Conservation (phyloP, 64 coral and sea anemone species). For the Montipora cactus region DNA sequence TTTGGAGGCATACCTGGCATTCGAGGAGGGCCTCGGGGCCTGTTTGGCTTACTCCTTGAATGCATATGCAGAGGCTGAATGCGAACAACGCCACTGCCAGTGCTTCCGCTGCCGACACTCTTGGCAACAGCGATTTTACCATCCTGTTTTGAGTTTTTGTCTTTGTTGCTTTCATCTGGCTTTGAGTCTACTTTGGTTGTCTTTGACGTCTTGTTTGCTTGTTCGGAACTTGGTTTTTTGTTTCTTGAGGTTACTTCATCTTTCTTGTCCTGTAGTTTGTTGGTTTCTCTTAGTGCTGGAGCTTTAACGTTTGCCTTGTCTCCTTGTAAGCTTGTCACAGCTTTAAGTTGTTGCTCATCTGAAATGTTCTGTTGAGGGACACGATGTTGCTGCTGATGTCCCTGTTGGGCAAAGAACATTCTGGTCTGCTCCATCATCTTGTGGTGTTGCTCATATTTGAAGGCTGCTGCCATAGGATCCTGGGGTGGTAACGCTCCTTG, state of each 20-base stretch:
- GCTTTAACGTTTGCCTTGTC: slow-evolving; percentile 39
- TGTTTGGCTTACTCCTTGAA: slow-evolving; percentile 22
- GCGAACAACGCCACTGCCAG: slow-evolving; percentile 15
- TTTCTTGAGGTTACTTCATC: slow-evolving; percentile 73
- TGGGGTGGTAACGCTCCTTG: slow-evolving; percentile 9
- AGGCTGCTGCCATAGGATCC: slow-evolving; percentile 32
- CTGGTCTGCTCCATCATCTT: slow-evolving; percentile 93
- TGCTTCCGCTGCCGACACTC: slow-evolving; percentile 19
- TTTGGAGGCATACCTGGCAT: slow-evolving; percentile 53
- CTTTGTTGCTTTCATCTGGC: slow-evolving; percentile 60
- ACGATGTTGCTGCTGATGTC: slow-evolving; percentile 28
- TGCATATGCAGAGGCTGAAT: slow-evolving; percentile 46
- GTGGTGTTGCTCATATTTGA: slow-evolving; percentile 85
- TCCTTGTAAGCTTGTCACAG: background rate
- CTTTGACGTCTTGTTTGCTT: slow-evolving; percentile 68
- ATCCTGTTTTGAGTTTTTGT: slow-evolving; percentile 52
- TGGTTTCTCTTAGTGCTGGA: slow-evolving; percentile 22
- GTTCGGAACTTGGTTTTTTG: slow-evolving; percentile 37
- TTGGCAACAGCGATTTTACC: slow-evolving; percentile 53
- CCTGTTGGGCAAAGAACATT: slow-evolving; percentile 77
- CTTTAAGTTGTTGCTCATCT: slow-evolving; percentile 58
- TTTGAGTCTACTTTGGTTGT: slow-evolving; percentile 71
- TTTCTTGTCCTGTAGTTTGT: slow-evolving; percentile 69
- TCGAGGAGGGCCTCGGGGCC: slow-evolving; percentile 48
- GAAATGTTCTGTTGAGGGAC: background rate